Evolutionary conservation across 2,113 vertebrate species (phyloP).

Genomic region (Machaerirhynchus nigripectus): DNA sequence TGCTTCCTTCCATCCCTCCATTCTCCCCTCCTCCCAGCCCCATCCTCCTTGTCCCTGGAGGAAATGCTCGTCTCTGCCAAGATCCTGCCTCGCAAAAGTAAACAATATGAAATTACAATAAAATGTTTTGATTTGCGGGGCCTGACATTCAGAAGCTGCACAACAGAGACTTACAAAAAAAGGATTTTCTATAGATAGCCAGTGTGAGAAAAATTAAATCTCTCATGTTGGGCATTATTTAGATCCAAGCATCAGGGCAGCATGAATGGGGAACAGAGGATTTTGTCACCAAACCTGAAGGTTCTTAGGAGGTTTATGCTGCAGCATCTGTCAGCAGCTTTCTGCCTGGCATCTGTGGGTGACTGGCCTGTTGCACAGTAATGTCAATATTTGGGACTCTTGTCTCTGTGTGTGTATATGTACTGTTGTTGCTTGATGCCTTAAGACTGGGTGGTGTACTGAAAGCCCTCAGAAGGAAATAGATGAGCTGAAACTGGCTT

Average conservation of each 20-base stretch:
- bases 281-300: background rate
- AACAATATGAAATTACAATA: slow-evolving; percentile 61
- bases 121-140: slow-evolving; percentile 58
- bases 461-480: slow-evolving; percentile 43
- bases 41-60: slow-evolving; percentile 47
- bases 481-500: slow-evolving; percentile 39
- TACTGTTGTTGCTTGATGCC: slow-evolving; percentile 13
- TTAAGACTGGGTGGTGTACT: background rate
- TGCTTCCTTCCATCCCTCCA: slow-evolving; percentile 28
- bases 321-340: slow-evolving; percentile 51
- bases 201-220: background rate
- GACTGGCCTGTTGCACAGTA: background rate
- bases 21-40: background rate
- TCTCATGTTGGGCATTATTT: background rate
- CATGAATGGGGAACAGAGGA: background rate
- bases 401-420: background rate
- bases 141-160: slow-evolving; percentile 33
- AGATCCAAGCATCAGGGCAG: background rate
- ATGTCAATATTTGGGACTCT: slow-evolving; percentile 51
- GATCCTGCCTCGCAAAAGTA: slow-evolving; percentile 57
- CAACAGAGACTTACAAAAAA: background rate
- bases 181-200: slow-evolving; percentile 36
- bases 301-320: slow-evolving; percentile 10
- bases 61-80: slow-evolving; percentile 37
- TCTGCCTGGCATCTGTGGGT: background rate